Conservation (phyloP, 1,140 invertebrate species). For the Caenorhabditis tropicalis region DNA sequence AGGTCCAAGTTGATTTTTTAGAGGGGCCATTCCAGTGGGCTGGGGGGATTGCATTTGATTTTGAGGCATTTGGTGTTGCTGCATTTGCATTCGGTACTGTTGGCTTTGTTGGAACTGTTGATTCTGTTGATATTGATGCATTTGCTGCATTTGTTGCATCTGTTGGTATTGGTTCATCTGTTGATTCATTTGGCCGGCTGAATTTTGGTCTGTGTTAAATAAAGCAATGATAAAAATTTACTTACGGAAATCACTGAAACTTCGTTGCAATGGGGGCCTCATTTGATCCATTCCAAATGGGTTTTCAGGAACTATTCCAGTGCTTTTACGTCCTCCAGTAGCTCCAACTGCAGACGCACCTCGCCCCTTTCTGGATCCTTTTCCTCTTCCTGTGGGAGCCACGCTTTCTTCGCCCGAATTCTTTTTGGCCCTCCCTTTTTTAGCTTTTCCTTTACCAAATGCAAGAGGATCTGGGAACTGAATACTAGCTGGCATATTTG, state of each 20-base stretch:
- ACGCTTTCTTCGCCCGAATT: neutral
- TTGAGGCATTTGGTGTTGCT: neutral
- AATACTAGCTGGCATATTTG: neutral
- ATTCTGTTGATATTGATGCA: conserved; percentile 13
- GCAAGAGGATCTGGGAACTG: neutral
- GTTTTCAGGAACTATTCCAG: neutral
- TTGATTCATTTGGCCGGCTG: neutral
- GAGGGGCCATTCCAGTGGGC: neutral
- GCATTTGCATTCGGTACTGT: conserved; percentile 14
- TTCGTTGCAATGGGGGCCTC: conserved; percentile 4
- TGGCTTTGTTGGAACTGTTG: conserved; percentile 17
- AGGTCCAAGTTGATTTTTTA: neutral
- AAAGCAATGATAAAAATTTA: neutral
- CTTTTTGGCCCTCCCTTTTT: neutral
- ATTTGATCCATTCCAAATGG: conserved; percentile 11
- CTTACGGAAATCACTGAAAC: neutral
- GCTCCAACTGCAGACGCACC: neutral
- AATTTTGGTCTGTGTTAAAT: neutral
- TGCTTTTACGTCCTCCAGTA: neutral
- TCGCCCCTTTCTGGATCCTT: neutral
- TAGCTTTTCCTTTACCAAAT: neutral
- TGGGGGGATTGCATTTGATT: conserved; percentile 14
- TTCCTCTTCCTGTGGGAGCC: neutral
- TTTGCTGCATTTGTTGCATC: conserved; percentile 7
- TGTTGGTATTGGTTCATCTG: conserved; percentile 8